Conservation (phyloP, 2,888 invertebrate species). For the Drosophila putrida region DNA sequence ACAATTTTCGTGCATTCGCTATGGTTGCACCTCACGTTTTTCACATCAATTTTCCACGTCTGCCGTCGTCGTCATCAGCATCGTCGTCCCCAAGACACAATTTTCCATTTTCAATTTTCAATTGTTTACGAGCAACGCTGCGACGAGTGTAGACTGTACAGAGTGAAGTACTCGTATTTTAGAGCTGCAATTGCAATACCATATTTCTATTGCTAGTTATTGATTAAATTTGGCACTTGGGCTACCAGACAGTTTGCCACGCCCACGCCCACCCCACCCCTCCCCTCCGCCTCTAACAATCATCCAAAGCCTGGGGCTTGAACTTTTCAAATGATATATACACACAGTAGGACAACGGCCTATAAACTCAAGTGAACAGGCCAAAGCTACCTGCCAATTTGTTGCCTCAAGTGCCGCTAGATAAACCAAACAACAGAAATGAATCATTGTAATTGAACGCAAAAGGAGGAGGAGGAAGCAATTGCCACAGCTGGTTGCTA, state of each 20-base stretch:
- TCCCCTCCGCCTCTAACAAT: conserved; percentile 25
- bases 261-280: conserved; percentile 31
- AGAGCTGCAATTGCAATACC: conserved; percentile 34
- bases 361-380: conserved; percentile 17
- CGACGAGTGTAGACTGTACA: conserved; percentile 15
- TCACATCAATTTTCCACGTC: conserved; percentile 64
- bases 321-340: conserved; percentile 46
- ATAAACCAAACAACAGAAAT: conserved; percentile 45
- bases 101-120: conserved; percentile 52
- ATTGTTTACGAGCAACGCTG: conserved; percentile 20
- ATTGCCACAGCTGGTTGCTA: background rate
- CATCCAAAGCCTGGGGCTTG: conserved; percentile 49
- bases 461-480: background rate
- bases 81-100: conserved; percentile 28
- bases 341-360: conserved; percentile 27
- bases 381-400: conserved; percentile 58
- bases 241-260: conserved; percentile 49
- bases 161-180: conserved; percentile 7
- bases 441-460: conserved; percentile 64
- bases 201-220: conserved; percentile 62
- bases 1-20: conserved; percentile 70
- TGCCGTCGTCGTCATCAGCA: conserved; percentile 14
- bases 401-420: conserved; percentile 52
- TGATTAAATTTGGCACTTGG: conserved; percentile 72
- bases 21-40: conserved; percentile 67